Evolutionary conservation across 2,113 vertebrate species (phyloP).

Genomic region (Nothocercus julius): DNA sequence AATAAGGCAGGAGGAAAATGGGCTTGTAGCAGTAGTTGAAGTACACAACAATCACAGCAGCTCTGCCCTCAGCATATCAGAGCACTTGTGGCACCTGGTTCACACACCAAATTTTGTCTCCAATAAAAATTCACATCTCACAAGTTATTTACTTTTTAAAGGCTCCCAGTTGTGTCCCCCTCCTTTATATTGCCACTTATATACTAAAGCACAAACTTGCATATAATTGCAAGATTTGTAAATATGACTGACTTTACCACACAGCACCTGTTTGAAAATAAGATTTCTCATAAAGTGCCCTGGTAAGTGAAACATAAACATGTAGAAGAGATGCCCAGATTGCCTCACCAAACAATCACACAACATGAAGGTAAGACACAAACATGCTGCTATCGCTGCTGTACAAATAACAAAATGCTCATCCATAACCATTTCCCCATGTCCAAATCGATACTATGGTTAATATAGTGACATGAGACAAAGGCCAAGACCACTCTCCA

Average conservation of each 20-base stretch:
- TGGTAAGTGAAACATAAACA: background rate
- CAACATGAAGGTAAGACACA: background rate
- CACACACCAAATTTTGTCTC: background rate
- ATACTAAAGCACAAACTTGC: background rate
- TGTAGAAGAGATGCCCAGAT: background rate
- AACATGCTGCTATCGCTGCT: background rate
- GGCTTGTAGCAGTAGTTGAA: background rate
- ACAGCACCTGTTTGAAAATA: background rate
- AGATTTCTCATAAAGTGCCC: background rate
- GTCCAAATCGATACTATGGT: background rate
- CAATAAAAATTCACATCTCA: background rate
- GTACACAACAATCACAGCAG: background rate
- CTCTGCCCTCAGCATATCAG: accelerated
- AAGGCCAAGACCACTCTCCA: background rate
- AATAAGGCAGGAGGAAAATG: accelerated
- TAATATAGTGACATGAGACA: background rate
- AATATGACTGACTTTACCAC: background rate
- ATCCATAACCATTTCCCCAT: background rate
- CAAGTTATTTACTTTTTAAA: background rate
- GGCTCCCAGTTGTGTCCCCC: background rate
- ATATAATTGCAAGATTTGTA: background rate
- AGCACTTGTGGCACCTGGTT: background rate
- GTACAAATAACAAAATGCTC: background rate
- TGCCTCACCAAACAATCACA: background rate
- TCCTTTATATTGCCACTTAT: background rate